Evolutionary conservation across 2,888 invertebrate species (phyloP).

Genomic region (Meandrusa payeni): DNA sequence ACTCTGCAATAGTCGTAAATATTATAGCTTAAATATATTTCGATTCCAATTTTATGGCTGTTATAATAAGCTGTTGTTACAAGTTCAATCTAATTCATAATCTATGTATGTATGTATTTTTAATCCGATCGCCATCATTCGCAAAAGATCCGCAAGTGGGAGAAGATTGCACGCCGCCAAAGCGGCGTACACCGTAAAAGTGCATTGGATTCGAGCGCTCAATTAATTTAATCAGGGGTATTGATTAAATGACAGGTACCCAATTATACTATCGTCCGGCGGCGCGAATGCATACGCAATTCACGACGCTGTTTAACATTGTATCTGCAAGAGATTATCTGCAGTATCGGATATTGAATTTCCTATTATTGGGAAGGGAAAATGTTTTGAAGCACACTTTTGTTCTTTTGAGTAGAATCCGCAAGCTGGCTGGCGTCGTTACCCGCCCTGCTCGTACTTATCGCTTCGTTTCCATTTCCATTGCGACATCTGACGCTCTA

Average conservation of each 20-base stretch:
- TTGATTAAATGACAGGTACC: slow-evolving; percentile 75
- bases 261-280: slow-evolving; percentile 69
- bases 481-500: slow-evolving; percentile 46
- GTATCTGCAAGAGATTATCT: slow-evolving; percentile 1
- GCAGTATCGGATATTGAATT: too few relatives aligned
- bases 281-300: slow-evolving; percentile 42
- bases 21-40: too few relatives aligned
- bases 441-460: slow-evolving; percentile 52
- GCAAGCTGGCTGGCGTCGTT: slow-evolving; percentile 47
- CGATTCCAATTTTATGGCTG: too few relatives aligned
- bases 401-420: slow-evolving; percentile 20
- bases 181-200: slow-evolving; percentile 48
- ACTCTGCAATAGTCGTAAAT: too few relatives aligned
- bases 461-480: slow-evolving; percentile 52
- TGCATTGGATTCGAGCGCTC: slow-evolving; percentile 59
- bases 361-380: too few relatives aligned
- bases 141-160: not conserved
- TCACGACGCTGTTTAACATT: not conserved
- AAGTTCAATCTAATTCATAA: slow-evolving; percentile 26
- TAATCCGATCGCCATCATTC: not conserved
- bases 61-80: too few relatives aligned
- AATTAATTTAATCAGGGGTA: slow-evolving; percentile 72
- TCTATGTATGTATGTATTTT: not conserved
- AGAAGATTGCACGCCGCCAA: not conserved
- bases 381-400: too few relatives aligned